Percentiles rank a stretch among this genome's conserved stretches.
phyloP scores from a whole-genome alignment of 92 coral and sea anemone species.

The Plumapathes pennacea region DNA sequence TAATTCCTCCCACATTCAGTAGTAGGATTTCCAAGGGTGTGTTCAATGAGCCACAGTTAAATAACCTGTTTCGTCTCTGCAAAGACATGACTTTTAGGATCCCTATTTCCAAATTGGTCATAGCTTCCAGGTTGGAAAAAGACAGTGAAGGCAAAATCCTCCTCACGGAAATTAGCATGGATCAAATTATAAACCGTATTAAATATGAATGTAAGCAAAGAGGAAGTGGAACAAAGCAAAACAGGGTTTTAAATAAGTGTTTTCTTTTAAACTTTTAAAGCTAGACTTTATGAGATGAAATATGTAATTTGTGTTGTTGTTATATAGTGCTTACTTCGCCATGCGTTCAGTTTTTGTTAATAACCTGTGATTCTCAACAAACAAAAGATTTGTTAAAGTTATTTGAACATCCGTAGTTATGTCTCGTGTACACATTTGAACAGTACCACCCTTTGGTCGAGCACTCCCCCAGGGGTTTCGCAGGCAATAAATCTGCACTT shows the following conservation, averaged over 20 bases:
- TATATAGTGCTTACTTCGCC: no score
- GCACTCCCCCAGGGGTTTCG: no score
- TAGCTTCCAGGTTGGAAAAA: background rate
- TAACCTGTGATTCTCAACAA: no score
- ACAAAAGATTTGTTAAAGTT: no score
- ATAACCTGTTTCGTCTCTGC: slow-evolving; percentile 5
- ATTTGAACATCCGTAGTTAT: no score
- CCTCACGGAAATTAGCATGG: slow-evolving; percentile 2
- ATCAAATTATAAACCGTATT: slow-evolving; percentile 17
- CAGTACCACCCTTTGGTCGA: no score
- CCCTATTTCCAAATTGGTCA: slow-evolving; percentile 19
- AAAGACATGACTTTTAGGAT: slow-evolving; percentile 12
- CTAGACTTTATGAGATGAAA: no score
- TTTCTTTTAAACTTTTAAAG: slow-evolving; percentile 12
- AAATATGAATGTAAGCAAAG: slow-evolving; percentile 26
- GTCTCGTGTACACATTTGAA: no score
- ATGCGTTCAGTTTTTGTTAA: no score
- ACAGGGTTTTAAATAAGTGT: background rate
- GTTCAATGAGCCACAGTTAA: slow-evolving; percentile 1
- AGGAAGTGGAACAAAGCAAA: background rate
- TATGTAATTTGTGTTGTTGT: no score
- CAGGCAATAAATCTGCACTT: no score
- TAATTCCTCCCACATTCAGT: slow-evolving; percentile 22
- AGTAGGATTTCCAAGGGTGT: slow-evolving; percentile 6
- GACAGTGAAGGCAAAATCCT: slow-evolving; percentile 9